Conservation (phyloP, 2,113 vertebrate species). For the Barnardius zonarius region DNA sequence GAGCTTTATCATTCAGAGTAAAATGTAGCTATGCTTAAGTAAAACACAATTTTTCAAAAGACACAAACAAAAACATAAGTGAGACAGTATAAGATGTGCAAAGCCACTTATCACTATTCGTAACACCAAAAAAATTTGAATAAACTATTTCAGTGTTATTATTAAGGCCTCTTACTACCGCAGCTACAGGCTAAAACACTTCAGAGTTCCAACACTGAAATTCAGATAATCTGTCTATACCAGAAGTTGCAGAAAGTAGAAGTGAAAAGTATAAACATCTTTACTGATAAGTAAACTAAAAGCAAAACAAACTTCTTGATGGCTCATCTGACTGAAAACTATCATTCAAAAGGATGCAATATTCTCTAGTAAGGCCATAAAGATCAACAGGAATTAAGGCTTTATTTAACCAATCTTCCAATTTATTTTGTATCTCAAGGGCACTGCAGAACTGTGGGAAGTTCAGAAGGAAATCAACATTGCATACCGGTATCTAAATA, state of each 20-base stretch:
- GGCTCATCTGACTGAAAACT: background rate
- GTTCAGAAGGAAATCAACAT: background rate
- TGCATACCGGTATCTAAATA: background rate
- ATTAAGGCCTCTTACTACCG: background rate
- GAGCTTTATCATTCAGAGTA: background rate
- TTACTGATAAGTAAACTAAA: background rate
- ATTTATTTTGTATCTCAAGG: background rate
- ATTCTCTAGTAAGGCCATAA: background rate
- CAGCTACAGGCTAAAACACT: background rate
- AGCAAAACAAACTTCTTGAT: background rate
- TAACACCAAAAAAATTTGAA: background rate
- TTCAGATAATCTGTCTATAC: background rate
- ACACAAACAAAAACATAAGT: background rate
- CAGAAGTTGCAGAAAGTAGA: background rate
- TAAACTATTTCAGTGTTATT: background rate
- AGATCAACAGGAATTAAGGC: background rate
- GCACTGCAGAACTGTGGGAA: background rate
- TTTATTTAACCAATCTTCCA: background rate
- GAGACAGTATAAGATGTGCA: background rate
- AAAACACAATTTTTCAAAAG: background rate
- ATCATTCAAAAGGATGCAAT: background rate
- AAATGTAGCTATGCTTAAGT: constrained; percentile 5
- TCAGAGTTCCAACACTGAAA: background rate
- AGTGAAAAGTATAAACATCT: background rate
- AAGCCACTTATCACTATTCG: background rate